Percentiles rank a stretch among this genome's conserved stretches.
Evolutionary conservation across 2,113 vertebrate species (phyloP).

Genomic region (Cyanoramphus novaezelandiae): DNA sequence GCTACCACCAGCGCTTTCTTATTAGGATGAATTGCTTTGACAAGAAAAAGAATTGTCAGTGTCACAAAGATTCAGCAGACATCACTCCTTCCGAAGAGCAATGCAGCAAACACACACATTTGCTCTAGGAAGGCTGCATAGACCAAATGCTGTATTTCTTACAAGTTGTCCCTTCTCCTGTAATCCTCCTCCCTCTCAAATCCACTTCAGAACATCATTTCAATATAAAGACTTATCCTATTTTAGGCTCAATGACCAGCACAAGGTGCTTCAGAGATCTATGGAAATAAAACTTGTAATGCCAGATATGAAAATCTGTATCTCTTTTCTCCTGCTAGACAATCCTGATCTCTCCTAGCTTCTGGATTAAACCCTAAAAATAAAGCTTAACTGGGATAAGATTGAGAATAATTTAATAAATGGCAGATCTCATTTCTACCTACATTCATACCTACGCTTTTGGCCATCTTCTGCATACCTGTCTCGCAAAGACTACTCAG

Average conservation of each 20-base stretch:
- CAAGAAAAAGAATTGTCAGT: neutral
- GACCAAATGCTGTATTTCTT: neutral
- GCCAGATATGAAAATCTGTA: neutral
- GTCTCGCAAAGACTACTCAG: neutral
- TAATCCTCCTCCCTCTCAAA: neutral
- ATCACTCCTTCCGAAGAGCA: neutral
- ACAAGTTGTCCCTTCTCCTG: neutral
- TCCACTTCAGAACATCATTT: neutral
- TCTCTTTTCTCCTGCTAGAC: neutral
- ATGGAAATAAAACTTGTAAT: neutral
- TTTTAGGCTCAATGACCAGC: neutral
- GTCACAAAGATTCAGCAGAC: neutral
- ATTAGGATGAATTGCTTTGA: neutral
- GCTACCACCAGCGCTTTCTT: neutral
- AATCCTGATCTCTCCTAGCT: neutral
- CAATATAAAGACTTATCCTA: neutral
- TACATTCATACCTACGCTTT: neutral
- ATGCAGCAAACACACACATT: neutral
- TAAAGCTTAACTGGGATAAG: neutral
- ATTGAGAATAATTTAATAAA: neutral
- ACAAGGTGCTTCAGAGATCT: neutral
- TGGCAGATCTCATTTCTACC: neutral
- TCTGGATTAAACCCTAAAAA: neutral
- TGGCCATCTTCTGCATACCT: neutral
- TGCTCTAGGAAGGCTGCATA: neutral